Evolutionary conservation across 2,113 vertebrate genomes (phyloP).

Genomic region (Leptocoma aspasia): DNA sequence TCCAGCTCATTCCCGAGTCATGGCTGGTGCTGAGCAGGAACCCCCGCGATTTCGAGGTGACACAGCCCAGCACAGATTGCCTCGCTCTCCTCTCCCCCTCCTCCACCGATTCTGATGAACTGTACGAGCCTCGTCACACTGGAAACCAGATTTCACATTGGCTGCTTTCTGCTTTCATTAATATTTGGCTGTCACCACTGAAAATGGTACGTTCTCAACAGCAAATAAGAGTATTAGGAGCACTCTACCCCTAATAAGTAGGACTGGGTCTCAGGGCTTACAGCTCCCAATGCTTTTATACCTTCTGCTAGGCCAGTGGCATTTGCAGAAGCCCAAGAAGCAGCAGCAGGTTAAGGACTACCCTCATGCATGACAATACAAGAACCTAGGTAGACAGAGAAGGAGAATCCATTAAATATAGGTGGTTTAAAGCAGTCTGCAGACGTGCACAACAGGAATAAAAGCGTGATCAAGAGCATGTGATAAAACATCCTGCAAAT

Average conservation of each 20-base stretch:
- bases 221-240: neutral
- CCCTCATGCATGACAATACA: neutral
- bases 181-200: neutral
- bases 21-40: neutral
- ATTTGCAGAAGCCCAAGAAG: neutral
- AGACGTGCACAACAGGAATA: neutral
- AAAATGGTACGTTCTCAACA: neutral
- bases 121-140: fast-evolving
- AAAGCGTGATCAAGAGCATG: neutral
- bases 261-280: neutral
- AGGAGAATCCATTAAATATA: neutral
- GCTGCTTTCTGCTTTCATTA: conserved; percentile 13
- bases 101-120: neutral
- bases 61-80: conserved; percentile 27
- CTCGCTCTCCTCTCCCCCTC: neutral
- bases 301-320: neutral
- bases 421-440: neutral
- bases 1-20: neutral
- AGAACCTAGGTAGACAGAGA: fast-evolving
- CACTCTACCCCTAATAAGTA: neutral
- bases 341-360: neutral
- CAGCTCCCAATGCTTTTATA: neutral
- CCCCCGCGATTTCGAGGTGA: neutral
- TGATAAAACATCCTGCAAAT: neutral
- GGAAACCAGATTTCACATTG: neutral